Base-by-base conservation (phyloP, 1,140 invertebrate genomes). In the Macrocentrus cingulum region DNA sequence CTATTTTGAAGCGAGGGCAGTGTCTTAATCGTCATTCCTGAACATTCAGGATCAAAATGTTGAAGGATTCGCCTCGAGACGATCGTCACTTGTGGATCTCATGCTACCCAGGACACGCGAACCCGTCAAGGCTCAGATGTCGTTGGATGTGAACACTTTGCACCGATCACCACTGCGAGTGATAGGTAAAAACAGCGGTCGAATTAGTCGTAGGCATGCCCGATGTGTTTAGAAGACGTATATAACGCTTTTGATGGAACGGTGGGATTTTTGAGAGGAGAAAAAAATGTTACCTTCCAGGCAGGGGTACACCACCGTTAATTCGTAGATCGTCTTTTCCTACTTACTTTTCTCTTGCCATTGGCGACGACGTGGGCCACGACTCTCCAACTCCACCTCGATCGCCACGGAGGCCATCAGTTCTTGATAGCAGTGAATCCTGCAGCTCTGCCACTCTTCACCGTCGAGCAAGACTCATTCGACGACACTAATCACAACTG, bases 311-410 rank as follows among this genome's bases (percentile, higher is more conserved):
- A 39, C 56, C 71, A 11, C 63, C 71, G 44, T 64, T 72, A 39
- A 66, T 68, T 34, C 70, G 72, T 18, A 68, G 74, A 34, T 76
- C 70, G 2, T 76, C 74, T 2, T 75, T 73, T 50, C 74, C 74
- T 32, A 66, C 54, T n/a, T 66, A 70, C 55, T 59, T 56, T 19
- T 56, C 60, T 8, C 48, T 63, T 59, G 52, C 32, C 16, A 57
- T 54, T 18, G 34, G 20, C 16, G 19, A 52, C 16, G 45, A 55
- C 42, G 42, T 61, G 23, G 13, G 56, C 20, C 57, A 50, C 36
- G 66, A 65, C 41, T 62, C 64, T 2, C 56, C 69, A 18, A 67
- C 36, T 23, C 64, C 56, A 34, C 60, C 64, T n/a, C 69, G 18
- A 46, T 61, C 22, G 68, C 69, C 42, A 51, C 59, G 19, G 66